These are phyloP conservation scores for Trichogramma pretiosum DNA, from an alignment of 1,140 invertebrate genomes.

Conservation along the genomic window DNA sequence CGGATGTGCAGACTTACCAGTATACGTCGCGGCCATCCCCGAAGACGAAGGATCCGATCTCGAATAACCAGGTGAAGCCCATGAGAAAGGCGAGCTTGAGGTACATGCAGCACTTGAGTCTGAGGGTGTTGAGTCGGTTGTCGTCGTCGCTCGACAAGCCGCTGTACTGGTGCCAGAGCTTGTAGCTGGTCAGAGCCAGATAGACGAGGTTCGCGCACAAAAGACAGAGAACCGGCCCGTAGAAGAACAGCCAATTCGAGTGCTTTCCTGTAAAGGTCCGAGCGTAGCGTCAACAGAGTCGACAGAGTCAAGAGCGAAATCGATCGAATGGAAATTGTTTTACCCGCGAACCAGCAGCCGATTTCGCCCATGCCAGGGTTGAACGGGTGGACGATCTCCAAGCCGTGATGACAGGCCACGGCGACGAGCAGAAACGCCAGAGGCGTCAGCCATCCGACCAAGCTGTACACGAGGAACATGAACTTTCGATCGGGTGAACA, in stretches of 20 bases:
- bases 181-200: conserved; percentile 48
- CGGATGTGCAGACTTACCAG: conserved; percentile 24
- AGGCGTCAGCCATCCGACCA: conserved; percentile 52
- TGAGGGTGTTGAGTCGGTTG: conserved; percentile 47
- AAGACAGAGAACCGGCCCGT: conserved; percentile 52
- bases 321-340: conserved; percentile 13
- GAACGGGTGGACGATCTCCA: conserved; percentile 31
- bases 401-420: conserved; percentile 44
- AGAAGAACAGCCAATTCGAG: conserved; percentile 56
- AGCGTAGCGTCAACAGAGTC: not conserved
- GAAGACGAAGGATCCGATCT: conserved; percentile 46
- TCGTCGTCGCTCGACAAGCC: conserved; percentile 45
- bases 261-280: conserved; percentile 27
- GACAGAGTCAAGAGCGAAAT: not conserved
- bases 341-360: conserved; percentile 57
- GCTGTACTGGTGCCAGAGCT: conserved; percentile 47
- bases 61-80: conserved; percentile 67
- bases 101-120: conserved; percentile 55
- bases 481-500: conserved; percentile 20
- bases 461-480: conserved; percentile 47
- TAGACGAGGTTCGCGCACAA: conserved; percentile 50
- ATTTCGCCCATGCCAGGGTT: conserved; percentile 50
- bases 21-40: conserved; percentile 12
- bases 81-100: conserved; percentile 62
- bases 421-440: conserved; percentile 44